Evolutionary conservation across 2,113 vertebrate species (phyloP).

Genomic region (Acanthochromis polyacanthus): DNA sequence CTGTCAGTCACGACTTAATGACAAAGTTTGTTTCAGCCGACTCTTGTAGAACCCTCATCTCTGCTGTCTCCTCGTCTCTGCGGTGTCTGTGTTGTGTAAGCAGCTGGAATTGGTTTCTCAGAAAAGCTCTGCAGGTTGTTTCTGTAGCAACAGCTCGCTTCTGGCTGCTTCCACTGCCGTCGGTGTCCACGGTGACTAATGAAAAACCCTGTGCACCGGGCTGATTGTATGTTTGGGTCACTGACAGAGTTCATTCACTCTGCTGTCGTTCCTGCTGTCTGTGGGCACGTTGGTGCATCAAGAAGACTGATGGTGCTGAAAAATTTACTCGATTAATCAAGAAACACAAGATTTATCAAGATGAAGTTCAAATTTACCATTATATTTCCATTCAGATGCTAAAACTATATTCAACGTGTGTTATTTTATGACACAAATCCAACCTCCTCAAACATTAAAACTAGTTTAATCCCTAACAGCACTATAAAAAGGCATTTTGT

Average conservation of each 20-base stretch:
- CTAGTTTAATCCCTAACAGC: no score
- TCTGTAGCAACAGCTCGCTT: constrained; percentile 54
- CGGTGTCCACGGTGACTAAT: constrained; percentile 39
- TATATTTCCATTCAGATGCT: neutral
- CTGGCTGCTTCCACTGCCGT: neutral
- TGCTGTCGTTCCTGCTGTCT: constrained; percentile 5
- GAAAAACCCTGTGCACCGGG: constrained; percentile 31
- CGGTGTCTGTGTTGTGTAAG: constrained; percentile 22
- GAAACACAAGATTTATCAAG: neutral
- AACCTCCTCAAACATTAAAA: no score
- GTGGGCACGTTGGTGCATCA: constrained; percentile 10
- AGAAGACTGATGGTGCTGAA: constrained; percentile 24
- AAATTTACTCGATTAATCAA: neutral
- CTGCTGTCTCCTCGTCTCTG: constrained; percentile 7
- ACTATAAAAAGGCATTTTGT: no score
- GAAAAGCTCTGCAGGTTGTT: constrained; percentile 45
- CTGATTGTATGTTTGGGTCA: constrained; percentile 34
- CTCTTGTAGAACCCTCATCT: constrained; percentile 36
- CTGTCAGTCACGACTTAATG: constrained; percentile 2
- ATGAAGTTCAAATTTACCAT: no score
- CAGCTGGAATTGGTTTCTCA: constrained; percentile 40
- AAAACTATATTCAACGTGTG: no score
- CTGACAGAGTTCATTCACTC: constrained; percentile 51
- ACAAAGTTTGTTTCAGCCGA: neutral
- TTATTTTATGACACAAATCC: no score